Conservation (phyloP, 1,140 invertebrate genomes). For the Hydropsyche tenuis region DNA sequence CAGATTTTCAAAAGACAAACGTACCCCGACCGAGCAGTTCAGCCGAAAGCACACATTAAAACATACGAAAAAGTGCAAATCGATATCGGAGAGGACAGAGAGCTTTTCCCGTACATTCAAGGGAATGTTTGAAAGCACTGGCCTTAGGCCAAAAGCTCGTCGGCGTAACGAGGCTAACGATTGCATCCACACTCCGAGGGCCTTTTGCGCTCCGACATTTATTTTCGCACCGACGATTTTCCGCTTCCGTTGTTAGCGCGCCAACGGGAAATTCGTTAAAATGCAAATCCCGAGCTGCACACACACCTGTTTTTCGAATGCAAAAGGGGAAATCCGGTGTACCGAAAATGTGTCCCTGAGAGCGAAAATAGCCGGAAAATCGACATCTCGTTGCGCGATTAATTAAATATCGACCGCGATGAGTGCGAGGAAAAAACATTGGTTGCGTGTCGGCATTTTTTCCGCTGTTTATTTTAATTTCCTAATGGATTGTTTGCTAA, state of each 20-base stretch:
- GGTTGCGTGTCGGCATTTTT: no score
- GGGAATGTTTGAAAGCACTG: slow-evolving; percentile 22
- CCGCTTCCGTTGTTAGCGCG: background rate
- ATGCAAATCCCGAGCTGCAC: background rate
- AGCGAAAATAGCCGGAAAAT: no score
- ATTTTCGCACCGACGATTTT: slow-evolving; percentile 8
- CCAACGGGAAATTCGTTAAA: background rate
- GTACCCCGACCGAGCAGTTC: no score
- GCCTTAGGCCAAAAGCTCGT: slow-evolving; percentile 23
- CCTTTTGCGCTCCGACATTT: slow-evolving; percentile 14
- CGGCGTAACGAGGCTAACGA: slow-evolving; percentile 37
- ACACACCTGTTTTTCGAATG: no score
- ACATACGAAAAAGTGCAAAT: slow-evolving; percentile 3
- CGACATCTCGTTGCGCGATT: no score
- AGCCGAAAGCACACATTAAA: no score
- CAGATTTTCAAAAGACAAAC: no score
- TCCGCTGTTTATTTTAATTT: slow-evolving; percentile 2
- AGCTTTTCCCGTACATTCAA: no score
- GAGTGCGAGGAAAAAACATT: background rate
- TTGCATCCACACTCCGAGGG: slow-evolving; percentile 25
- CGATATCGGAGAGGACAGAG: background rate
- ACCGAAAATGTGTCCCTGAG: no score
- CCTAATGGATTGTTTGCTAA: slow-evolving; percentile 12
- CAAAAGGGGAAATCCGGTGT: no score
- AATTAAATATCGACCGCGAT: background rate